These are phyloP conservation scores for Ormyrus nitidulus DNA, from an alignment of 2,888 invertebrate genomes.

Conservation along the genomic window DNA sequence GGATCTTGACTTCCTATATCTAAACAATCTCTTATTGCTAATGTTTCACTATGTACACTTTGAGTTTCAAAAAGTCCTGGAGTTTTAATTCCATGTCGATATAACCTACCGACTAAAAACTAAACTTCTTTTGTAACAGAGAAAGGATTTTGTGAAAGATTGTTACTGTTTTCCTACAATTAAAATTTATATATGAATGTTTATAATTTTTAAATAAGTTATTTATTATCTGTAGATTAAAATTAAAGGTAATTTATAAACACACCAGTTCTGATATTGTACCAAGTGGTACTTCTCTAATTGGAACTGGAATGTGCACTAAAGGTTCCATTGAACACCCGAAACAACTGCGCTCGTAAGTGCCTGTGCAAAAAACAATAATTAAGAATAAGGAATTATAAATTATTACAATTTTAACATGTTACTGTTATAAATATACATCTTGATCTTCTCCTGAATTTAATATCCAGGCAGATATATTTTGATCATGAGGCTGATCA, in stretches of 20 bases:
- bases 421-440: slow-evolving; percentile 96
- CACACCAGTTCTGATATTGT: slow-evolving; percentile 85
- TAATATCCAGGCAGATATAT: slow-evolving; percentile 86
- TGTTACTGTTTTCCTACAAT: slow-evolving; percentile 76
- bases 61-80: slow-evolving; percentile 90
- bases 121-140: slow-evolving; percentile 95
- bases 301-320: slow-evolving; percentile 89
- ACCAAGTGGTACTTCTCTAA: slow-evolving; percentile 85
- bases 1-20: slow-evolving; percentile 89
- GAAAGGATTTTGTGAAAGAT: slow-evolving; percentile 81
- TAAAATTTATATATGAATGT: slow-evolving; percentile 19
- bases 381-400: slow-evolving; percentile 2
- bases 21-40: slow-evolving; percentile 92
- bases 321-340: slow-evolving; percentile 93
- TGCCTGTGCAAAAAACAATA: slow-evolving; percentile 73
- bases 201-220: not conserved
- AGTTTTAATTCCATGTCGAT: slow-evolving; percentile 88
- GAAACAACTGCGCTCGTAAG: slow-evolving; percentile 94
- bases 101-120: slow-evolving; percentile 92
- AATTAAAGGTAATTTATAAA: slow-evolving; percentile 43
- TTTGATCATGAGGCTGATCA: no score
- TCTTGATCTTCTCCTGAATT: slow-evolving; percentile 89
- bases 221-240: not conserved
- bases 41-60: slow-evolving; percentile 88
- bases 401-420: slow-evolving; percentile 54